These are phyloP conservation scores for Poeciliopsis prolifica DNA, from an alignment of 2,113 vertebrate species.

Conservation along the genomic window DNA sequence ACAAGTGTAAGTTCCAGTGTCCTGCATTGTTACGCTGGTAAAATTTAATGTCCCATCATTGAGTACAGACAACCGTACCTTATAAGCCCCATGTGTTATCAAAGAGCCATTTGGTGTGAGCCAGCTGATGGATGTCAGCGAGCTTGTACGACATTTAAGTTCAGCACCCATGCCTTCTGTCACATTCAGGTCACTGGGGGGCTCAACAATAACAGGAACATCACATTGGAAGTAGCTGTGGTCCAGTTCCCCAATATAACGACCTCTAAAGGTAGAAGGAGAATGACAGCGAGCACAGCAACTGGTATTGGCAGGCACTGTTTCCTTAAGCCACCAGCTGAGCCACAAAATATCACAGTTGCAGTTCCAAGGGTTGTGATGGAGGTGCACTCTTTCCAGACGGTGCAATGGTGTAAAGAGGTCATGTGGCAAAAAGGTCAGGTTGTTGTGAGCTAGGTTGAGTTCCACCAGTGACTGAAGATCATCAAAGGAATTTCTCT, in stretches of 20 bases:
- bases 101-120: slow-evolving; percentile 94
- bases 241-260: slow-evolving; percentile 82
- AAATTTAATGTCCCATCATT: slow-evolving; percentile 96
- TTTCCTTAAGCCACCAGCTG: slow-evolving; percentile 83
- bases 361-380: slow-evolving; percentile 84
- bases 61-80: slow-evolving; percentile 92
- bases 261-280: slow-evolving; percentile 75
- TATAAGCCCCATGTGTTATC: slow-evolving; percentile 93
- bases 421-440: slow-evolving; percentile 81
- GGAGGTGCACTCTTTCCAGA: slow-evolving; percentile 80
- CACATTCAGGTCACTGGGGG: slow-evolving; percentile 86
- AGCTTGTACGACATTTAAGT: slow-evolving; percentile 93
- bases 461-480: slow-evolving; percentile 81
- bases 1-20: slow-evolving; percentile 97
- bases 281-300: slow-evolving; percentile 81
- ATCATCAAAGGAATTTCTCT: slow-evolving; percentile 83
- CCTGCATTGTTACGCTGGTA: slow-evolving; percentile 92
- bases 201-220: slow-evolving; percentile 94
- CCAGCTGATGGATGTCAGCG: slow-evolving; percentile 95
- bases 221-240: slow-evolving; percentile 97
- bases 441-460: slow-evolving; percentile 83
- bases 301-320: slow-evolving; percentile 81
- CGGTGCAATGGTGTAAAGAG: slow-evolving; percentile 80
- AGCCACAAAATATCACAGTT: slow-evolving; percentile 84
- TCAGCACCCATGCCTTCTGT: slow-evolving; percentile 92